Evolutionary conservation across 2,797 vertebrate species (phyloP), one percentile per base, ranked within the genome.

Genomic region (Meriones psammophilus): DNA sequence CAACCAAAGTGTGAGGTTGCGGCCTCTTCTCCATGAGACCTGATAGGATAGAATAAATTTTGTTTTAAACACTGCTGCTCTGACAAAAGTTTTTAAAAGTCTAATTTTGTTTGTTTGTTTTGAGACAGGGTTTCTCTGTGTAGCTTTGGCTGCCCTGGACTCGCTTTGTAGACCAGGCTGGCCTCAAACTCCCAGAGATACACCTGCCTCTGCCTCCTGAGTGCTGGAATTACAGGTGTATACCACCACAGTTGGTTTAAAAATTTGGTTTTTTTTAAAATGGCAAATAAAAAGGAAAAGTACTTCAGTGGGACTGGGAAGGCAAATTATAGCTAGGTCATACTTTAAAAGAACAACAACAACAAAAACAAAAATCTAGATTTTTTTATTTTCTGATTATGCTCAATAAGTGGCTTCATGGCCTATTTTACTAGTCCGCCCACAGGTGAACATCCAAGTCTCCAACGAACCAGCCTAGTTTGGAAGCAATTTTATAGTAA

Each of bases 1-100:
- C 93, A 97, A 92, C 62, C 81, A 39, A 92, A 96, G 80, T 86
- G 88, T 92, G 94, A 94, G 0, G 6, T 26, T 83, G 24, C 39
- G 56, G 56, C 4, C 24, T 93, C 91, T 76, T 96, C 84, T 94
- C 91, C 18, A 71, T 42, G 68, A 92, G 36, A 74, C 50, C 36
- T 85, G 68, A 90, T 22, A 84, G 66, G 33, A 87, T 39, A 86
- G 46, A 81, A 68, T 71, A 79, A 90, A 92, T 83, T 89, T 91
- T 95, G 36, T 77, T 89, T 91, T 91, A 96, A 94, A 66, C 22
- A 26, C 84, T 86, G 85, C 20, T 80, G 26, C 94, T 89, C 83
- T 93, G 46, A 80, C 60, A 96, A 83, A 86, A 62, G 81, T 90
- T 10, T 92, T 89, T 39, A 62, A 20, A 46, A 66, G 71, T 36